Evolutionary conservation across 2,888 invertebrate species (phyloP), one percentile per base, ranked within the genome.

Genomic region (Fragum fragum): DNA sequence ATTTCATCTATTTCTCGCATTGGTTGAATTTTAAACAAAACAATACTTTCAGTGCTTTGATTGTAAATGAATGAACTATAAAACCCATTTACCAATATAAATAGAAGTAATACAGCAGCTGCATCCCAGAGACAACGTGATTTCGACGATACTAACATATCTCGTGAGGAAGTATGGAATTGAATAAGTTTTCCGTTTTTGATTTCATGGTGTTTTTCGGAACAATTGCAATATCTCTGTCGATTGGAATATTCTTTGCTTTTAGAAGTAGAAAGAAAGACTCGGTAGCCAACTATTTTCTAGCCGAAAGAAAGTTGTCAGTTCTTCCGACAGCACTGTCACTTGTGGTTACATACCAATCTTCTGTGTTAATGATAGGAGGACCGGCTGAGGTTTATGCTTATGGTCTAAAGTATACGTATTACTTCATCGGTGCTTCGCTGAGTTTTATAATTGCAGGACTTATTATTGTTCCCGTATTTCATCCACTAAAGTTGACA

Each of bases 321-420:
- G 23, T 47, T 14, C 16, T 70, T 7, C 76, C 71, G 11, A 61
- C 68, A 7, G 71, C 63, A 3, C 36, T 76, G 5, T 76, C 76
- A 5, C 70, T 71, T 29, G 39, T 76, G 47, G 76, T 76, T 0
- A 71, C 76, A 14, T 76, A 61, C 28, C 71, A 71, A 53, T 76
- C 76, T 0, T 77, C 77, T 14, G n/a, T 72, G 16, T n/a, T 77
- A 1, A 14, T 72, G 14, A 29, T 77, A 11, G 77, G 77, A n/a
- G 47, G 23, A 42, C 77, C 77, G 9, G 77, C 72, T 28, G 77
- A 77, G 47, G 71, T 59, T 3, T 77, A 77, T n/a, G 59, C 42
- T 1, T 75, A 75, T 42, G 75, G 75, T 5, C 29, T 59, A 6
- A 36, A 36, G 55, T 55, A 39, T 42, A 26, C 26, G 18, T 69